These are phyloP conservation scores for Sycobia sp. DNA, from an alignment of 1,140 invertebrate genomes.

Conservation along the genomic window DNA sequence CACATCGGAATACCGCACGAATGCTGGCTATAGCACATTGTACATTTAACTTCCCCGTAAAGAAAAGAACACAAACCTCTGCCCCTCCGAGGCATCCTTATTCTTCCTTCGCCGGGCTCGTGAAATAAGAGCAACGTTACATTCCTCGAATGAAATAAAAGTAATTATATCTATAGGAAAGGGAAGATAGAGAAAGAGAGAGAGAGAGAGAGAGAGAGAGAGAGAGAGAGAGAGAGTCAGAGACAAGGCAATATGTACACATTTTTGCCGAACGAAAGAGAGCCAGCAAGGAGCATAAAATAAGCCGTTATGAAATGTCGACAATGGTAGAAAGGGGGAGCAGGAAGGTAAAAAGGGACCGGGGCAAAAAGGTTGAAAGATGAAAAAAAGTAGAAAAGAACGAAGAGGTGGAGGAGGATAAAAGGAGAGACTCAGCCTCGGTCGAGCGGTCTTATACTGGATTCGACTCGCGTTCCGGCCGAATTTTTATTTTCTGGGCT, in stretches of 20 bases:
- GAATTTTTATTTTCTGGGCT: too few species aligned
- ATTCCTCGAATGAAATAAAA: conserved; percentile 19
- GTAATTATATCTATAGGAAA: conserved; percentile 31
- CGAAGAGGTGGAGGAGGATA: background rate
- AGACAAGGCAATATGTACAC: too few species aligned
- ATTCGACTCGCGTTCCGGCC: conserved; percentile 17
- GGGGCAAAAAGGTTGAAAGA: too few species aligned
- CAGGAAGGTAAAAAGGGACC: too few species aligned
- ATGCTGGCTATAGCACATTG: too few species aligned
- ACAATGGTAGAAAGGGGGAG: background rate
- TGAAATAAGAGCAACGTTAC: conserved; percentile 2
- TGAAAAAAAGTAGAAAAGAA: background rate
- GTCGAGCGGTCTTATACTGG: conserved; percentile 19
- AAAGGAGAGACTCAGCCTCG: background rate
- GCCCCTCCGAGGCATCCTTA: too few species aligned
- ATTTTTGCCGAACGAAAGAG: conserved; percentile 22
- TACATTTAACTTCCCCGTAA: too few species aligned
- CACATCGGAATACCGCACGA: too few species aligned
- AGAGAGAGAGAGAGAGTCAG: too few species aligned
- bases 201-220: too few species aligned
- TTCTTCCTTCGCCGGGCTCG: background rate
- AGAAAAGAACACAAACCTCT: too few species aligned
- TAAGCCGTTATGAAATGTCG: conserved; percentile 28
- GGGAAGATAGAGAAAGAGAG: too few species aligned
- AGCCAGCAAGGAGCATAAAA: conserved; percentile 29